phyloP scores from a whole-genome alignment of 2,797 vertebrate species.

The Molossus alvarezi region DNA sequence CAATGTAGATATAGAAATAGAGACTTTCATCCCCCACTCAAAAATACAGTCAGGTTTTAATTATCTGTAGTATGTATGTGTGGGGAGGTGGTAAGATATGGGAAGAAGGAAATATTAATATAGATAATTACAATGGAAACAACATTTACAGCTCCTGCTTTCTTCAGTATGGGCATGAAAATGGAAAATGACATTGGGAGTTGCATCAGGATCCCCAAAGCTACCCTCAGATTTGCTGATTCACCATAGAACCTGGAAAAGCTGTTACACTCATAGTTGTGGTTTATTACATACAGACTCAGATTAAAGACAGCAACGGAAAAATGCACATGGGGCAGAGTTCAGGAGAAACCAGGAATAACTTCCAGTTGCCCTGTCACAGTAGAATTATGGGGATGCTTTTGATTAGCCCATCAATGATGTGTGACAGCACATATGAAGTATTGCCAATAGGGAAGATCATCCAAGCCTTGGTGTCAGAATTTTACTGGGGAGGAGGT shows the following conservation, averaged over 20 bases:
- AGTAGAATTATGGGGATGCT: not conserved
- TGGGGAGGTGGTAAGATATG: not conserved
- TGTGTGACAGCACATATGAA: not conserved
- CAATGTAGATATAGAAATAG: not conserved
- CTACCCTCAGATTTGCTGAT: not conserved
- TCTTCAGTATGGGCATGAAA: not conserved
- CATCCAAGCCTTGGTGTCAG: not conserved
- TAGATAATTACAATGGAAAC: not conserved
- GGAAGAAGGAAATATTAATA: not conserved
- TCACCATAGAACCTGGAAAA: slow-evolving; percentile 14
- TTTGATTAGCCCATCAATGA: not conserved
- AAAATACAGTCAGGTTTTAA: not conserved
- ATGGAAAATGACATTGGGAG: not conserved
- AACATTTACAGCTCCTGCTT: slow-evolving; percentile 29
- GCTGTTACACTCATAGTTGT: not conserved
- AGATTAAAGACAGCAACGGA: slow-evolving; percentile 23
- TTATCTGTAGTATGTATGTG: not conserved
- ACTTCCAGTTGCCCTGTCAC: not conserved
- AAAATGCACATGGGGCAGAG: not conserved
- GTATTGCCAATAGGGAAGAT: not conserved
- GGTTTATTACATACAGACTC: not conserved
- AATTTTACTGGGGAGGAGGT: not conserved
- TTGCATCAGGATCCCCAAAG: not conserved
- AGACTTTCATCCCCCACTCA: not conserved
- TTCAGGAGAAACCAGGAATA: not conserved